Base-by-base conservation (phyloP, 2,888 invertebrate genomes). In the Ditula angustiorana region DNA sequence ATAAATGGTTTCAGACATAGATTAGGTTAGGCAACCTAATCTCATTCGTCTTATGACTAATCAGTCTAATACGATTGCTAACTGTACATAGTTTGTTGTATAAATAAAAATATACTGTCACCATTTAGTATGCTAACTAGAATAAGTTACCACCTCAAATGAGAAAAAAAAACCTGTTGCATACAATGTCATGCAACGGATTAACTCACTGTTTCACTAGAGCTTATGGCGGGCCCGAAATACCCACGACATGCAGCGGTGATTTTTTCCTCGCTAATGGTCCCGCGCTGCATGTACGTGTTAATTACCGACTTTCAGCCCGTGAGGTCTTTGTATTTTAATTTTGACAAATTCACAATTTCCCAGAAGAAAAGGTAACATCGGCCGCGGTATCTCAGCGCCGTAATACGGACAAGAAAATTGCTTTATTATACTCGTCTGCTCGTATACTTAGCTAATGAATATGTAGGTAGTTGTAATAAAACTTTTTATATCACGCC, bases 241-340 rank as follows among this genome's bases (percentile, higher is more conserved):
- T 59, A 30, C 64, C 59, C 64, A 53, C 64, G 64, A 64, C 64
- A 59, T 44, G 58, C 62, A 57, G 49, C 58, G 58, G 58, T 59
- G 64, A 64, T 64, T 64, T 64, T 64, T 64, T 64, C 59, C 58
- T 59, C 64, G 37, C 58, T 59, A 58, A 64, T 59, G 64, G 52
- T 37, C 57, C 63, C 50, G 33, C 35, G 64, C 64, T 64, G 64
- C 58, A 64, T 64, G 64, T 64, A 64, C 64, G 64, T 64, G 64
- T 64, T 64, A 88, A 87, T 88, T 87, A 84, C 81, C 76, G 72
- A 75, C 74, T 74, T 77, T 78, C 74, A 74, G 75, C 72, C 75
- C 74, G 80, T 75, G 75, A 78, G 76, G 82, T 77, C 85, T 88
- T 89, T 89, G 88, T 89, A 88, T 90, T 89, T 85, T 87, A 87